phyloP scores from a whole-genome alignment of 2,888 invertebrate genomes.

The Microplitis deprimator region DNA sequence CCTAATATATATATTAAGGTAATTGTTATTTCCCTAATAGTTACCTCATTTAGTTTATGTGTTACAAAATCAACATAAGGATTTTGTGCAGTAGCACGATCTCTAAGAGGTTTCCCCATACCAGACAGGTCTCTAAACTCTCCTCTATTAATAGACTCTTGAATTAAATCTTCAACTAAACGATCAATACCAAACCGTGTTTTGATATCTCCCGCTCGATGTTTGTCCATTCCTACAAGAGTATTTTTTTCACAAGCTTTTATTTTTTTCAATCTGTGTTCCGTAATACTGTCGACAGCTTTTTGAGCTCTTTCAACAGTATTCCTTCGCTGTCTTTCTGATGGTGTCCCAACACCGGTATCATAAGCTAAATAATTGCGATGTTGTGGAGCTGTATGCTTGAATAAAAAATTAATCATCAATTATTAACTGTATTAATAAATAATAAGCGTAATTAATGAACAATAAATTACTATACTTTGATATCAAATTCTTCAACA shows the following conservation, averaged over 20 bases:
- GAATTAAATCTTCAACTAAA: conserved; percentile 91
- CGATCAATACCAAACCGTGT: conserved; percentile 84
- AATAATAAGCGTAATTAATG: background rate
- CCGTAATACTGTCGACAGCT: conserved; percentile 81
- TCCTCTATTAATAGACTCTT: conserved; percentile 91
- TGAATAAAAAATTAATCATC: conserved; percentile 48
- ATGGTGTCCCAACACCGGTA: conserved; percentile 84
- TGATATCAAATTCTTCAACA: conserved; percentile 77
- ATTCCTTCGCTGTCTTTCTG: conserved; percentile 85
- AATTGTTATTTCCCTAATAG: background rate
- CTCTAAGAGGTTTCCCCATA: conserved; percentile 84
- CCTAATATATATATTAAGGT: too few species aligned
- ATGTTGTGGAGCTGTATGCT: conserved; percentile 92
- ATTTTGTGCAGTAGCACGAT: conserved; percentile 77
- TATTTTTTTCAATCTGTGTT: conserved; percentile 77
- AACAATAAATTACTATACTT: conserved; percentile 67
- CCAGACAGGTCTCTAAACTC: conserved; percentile 90
- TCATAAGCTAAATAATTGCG: conserved; percentile 86
- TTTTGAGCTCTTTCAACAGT: conserved; percentile 78
- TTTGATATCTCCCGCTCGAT: conserved; percentile 61
- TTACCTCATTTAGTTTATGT: conserved; percentile 86
- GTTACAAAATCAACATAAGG: conserved; percentile 92
- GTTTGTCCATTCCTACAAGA: conserved; percentile 60
- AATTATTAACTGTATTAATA: background rate
- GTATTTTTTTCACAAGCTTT: conserved; percentile 70